Evolutionary conservation across 1,140 invertebrate genomes (phyloP), one percentile per base, ranked within the genome.

Genomic region (Panulirus ornatus): DNA sequence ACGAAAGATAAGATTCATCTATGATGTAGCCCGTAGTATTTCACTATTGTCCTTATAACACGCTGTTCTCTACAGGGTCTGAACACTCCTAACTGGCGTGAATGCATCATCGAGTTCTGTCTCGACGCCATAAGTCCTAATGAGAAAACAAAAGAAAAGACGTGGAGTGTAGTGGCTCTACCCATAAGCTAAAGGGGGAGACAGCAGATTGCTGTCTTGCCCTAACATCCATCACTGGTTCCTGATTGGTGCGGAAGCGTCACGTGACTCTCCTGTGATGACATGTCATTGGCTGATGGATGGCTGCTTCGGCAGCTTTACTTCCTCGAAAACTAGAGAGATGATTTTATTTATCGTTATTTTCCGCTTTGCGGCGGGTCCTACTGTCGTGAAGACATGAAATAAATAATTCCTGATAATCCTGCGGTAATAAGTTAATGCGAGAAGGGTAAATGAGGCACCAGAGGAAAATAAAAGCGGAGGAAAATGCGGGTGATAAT

Each of bases 231-330:
- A 91, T 91, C 91, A 91, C 85, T 70, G 44, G 63, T n/a, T 63
- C 82, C 85, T 91, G 91, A 91, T 91, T 91, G 91, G 91, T 91
- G 86, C 84, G 91, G 91, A 91, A 91, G 91, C 73, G 91, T 91
- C 91, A 91, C 91, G 91, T 91, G 91, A 91, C 91, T 88, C 54
- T n/a, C 78, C 86, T 78, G 81, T 87, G 91, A 91, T 91, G 91
- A 91, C 91, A 54, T 91, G 91, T 88, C 91, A 88, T 88, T 91
- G 85, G 85, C 66, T 91, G 91, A 91, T 91, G 84, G 85, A 91
- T 91, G 91, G 76, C n/a, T 36, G 58, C 30, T 36, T 54, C 16
- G 2, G 36, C 71, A 22, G 16, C 58, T 42, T 30, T 34, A 84
- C 36, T 66, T 63, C 27, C 82, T 63, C 16, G 14, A 38, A 14